Base-by-base conservation (phyloP, 2,113 vertebrate genomes). In the Spea bombifrons region DNA sequence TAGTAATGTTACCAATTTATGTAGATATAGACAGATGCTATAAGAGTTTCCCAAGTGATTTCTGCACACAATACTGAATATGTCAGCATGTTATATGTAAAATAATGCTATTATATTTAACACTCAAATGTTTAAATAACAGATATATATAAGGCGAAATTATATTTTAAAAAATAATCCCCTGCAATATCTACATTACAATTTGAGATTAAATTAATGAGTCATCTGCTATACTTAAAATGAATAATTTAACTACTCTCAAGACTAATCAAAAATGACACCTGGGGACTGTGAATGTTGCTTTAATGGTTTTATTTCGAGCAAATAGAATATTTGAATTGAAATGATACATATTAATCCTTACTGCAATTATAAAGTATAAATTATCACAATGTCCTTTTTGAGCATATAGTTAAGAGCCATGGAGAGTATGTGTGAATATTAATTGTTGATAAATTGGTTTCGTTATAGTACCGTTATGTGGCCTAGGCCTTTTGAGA, bases 321-420 rank as follows among this genome's bases (percentile, higher is more conserved):
- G 78, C 78, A 80, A 74, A 74, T 59, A 74, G 78, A 80, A 80
- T 80, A 74, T 80, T 80, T 80, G 71, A 80, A 80, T 68, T 80
- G 78, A 80, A 80, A 68, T 80, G 78, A 80, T 80, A 53, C 73
- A 64, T 80, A 80, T 74, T 63, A 80, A 80, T 80, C 78, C 78
- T 73, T 74, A 47, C 73, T 71, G 71, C 73, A 80, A 80, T 80
- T 61, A 73, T 49, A 80, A 80, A 74, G 50, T 80, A 80, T 73
- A 80, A 68, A 80, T 80, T n/a, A 74, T 30, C 68, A 78, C 59
- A 65, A 52, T 55, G 44, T 63, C 46, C 72, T 71, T 43, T 78
- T 71, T 4, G 44, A 65, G 13, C 71, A 71, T 65, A 52, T 71
- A 3, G 7, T 10, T 45, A 10, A 48, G 46, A 71, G 71, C 59